Base-by-base conservation (phyloP, 2,797 vertebrate species). In the Ptychobarbus kaznakovi region DNA sequence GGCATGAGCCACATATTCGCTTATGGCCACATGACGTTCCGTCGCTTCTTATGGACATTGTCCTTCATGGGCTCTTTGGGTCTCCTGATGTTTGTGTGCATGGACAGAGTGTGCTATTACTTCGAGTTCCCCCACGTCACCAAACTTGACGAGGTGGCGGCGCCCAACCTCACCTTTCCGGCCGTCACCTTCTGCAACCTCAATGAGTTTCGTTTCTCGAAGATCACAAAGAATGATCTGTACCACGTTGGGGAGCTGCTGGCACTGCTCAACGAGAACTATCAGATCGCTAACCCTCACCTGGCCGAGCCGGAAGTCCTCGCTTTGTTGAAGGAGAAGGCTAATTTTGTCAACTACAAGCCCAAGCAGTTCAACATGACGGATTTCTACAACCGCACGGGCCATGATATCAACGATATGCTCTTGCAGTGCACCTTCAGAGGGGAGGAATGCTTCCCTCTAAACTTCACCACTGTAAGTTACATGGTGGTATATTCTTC, bases 311-410 rank as follows among this genome's bases (percentile, higher is more conserved):
- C 96, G 0, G 95, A 96, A 85, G 93, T 96, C 65, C 93, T 97
- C 89, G 95, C 95, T 0, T 92, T 94, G 25, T 94, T 97, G 58
- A 96, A 96, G 84, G 96, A 96, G 87, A 97, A 97, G 91, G 96
- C 96, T 83, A 96, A 96, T 95, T 97, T 97, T 92, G 93, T 91
- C 85, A 95, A 95, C 94, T 97, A 97, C 92, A 97, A 96, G 89
- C 95, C 97, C 40, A 95, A 96, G 87, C 95, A 95, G 89, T 97
- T 97, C 94, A 96, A 96, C 94, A 97, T 97, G 97, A 96, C 96
- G 40, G 97, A 97, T 89, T 97, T 97, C 92, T 97, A 96, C 90
- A 96, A 97, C 92, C 96, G 97, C 61, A 97, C 97, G 0, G 96
- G 97, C 82, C 97, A 97, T 75, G 95, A 96, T 93, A 96, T 97